Percentiles rank a stretch among this genome's conserved stretches.
Conservation (phyloP, 2,888 invertebrate species). For the Eupithecia pulchellata region DNA sequence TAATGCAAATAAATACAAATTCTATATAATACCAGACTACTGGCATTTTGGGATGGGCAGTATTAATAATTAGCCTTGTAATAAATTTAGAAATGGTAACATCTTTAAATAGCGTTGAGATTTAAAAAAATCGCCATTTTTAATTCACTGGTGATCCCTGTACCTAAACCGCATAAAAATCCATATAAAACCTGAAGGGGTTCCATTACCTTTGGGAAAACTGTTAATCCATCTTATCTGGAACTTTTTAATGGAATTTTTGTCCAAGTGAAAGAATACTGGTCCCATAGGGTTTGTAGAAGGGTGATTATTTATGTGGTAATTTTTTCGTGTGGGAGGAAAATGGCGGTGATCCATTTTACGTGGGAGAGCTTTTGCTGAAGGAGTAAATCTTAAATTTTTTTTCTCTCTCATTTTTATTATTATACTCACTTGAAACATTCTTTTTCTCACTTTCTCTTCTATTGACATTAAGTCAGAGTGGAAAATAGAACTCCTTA, state of each 20-base stretch:
- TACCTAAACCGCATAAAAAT: conserved; percentile 31
- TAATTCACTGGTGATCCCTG: conserved; percentile 31
- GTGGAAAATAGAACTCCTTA: too few relatives aligned
- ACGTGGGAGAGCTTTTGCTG: background rate
- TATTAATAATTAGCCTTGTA: background rate
- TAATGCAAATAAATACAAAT: too few relatives aligned
- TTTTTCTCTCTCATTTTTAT: too few relatives aligned
- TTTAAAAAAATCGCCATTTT: too few relatives aligned
- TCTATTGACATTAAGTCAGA: too few relatives aligned
- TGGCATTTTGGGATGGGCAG: background rate
- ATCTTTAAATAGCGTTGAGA: too few relatives aligned
- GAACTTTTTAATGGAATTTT: conserved; percentile 77
- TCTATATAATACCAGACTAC: background rate
- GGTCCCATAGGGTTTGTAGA: conserved; percentile 56
- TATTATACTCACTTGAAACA: too few relatives aligned
- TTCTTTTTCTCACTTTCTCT: too few relatives aligned
- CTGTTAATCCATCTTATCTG: conserved; percentile 83
- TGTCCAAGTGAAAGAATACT: conserved; percentile 70
- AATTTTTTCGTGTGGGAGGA: conserved; percentile 7
- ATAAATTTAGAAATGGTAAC: background rate
- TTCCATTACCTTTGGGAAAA: conserved; percentile 65
- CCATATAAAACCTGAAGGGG: conserved; percentile 51
- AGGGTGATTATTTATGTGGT: conserved; percentile 42
- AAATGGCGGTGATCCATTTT: background rate
- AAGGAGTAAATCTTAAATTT: background rate